A percentile compares a stretch with the other conserved stretches of the same genome.
These are phyloP conservation scores for Thripadectes ignobilis DNA, from an alignment of 2,797 vertebrate species.

Conservation along the genomic window DNA sequence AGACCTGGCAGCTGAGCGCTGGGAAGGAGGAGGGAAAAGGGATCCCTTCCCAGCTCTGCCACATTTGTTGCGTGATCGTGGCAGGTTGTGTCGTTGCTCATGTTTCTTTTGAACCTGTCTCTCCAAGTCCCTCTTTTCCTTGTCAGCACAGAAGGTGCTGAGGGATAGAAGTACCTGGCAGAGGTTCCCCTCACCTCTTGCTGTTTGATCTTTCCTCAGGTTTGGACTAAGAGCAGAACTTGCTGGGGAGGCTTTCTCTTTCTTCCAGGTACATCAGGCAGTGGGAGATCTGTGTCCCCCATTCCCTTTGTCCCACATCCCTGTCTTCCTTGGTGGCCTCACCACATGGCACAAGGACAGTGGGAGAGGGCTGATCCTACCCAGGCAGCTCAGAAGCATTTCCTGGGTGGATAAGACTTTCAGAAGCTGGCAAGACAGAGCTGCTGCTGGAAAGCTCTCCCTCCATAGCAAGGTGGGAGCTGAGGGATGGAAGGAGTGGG, in stretches of 20 bases:
- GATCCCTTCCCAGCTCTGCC: background rate
- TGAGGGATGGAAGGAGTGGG: background rate
- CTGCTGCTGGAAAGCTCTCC: background rate
- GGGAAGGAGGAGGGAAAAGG: background rate
- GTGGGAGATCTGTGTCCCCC: background rate
- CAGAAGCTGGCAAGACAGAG: background rate
- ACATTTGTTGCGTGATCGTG: fast-evolving
- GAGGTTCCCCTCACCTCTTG: background rate
- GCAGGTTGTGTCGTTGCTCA: background rate
- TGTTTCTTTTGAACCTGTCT: background rate
- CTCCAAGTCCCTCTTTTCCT: background rate
- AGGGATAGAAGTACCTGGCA: background rate
- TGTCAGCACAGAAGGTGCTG: background rate
- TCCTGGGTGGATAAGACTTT: background rate
- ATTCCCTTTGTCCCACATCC: background rate
- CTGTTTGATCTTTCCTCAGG: background rate
- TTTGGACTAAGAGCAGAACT: background rate
- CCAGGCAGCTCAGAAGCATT: background rate
- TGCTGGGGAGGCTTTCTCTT: background rate
- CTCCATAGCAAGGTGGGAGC: background rate
- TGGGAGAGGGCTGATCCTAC: background rate
- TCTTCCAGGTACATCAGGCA: background rate
- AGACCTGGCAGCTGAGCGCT: background rate
- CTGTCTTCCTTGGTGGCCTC: background rate
- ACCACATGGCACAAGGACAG: fast-evolving